Percentiles rank a stretch among this genome's conserved stretches.
Conservation (phyloP, 2,888 invertebrate species). For the Leptinotarsa haldemani region DNA sequence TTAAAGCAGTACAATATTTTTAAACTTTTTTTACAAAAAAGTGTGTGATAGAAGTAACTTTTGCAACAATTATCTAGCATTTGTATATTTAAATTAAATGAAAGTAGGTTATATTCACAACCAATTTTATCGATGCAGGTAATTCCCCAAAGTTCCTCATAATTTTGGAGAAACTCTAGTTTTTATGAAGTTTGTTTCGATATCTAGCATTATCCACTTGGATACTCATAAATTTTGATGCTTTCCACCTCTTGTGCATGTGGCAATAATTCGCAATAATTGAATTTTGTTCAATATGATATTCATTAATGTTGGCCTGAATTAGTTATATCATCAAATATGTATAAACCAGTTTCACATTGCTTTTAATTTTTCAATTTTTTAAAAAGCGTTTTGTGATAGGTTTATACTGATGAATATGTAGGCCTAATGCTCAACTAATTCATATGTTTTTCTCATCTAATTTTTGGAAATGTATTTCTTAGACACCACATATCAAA, state of each 20-base stretch:
- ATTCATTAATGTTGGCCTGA: not conserved
- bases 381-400: too few relatives aligned
- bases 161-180: slow-evolving; percentile 14
- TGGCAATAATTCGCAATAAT: slow-evolving; percentile 17
- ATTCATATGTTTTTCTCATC: too few relatives aligned
- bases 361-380: too few relatives aligned
- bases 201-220: slow-evolving; percentile 9
- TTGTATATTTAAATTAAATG: slow-evolving; percentile 47
- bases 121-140: slow-evolving; percentile 37
- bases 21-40: slow-evolving; percentile 50
- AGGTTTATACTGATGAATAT: too few relatives aligned
- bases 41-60: slow-evolving; percentile 51
- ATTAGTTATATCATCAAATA: not conserved
- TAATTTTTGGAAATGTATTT: too few relatives aligned
- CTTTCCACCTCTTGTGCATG: not conserved
- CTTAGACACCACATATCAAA: too few relatives aligned
- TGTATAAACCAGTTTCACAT: not conserved
- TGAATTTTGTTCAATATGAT: not conserved
- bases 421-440: too few relatives aligned
- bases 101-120: slow-evolving; percentile 45
- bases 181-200: slow-evolving; percentile 19
- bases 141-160: slow-evolving; percentile 20
- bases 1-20: slow-evolving; percentile 52
- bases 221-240: slow-evolving; percentile 17
- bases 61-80: slow-evolving; percentile 51